phyloP scores from a whole-genome alignment of 1,140 invertebrate species.

The Armadillidium nasatum region DNA sequence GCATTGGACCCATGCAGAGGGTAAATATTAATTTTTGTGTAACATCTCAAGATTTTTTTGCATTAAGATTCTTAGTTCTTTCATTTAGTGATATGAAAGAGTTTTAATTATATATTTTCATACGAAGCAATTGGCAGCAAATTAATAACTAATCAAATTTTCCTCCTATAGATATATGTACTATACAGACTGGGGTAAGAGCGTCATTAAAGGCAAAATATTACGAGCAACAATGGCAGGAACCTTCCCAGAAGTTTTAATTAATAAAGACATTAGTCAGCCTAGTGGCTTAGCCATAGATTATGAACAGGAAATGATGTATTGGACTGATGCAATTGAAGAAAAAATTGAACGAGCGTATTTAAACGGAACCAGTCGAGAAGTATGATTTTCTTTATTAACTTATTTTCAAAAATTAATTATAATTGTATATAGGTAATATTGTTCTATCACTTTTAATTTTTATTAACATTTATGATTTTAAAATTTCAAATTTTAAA shows the following conservation, averaged over 20 bases:
- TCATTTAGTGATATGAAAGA: too few relatives aligned
- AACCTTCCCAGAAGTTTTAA: constrained; percentile 80
- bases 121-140: background rate
- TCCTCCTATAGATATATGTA: constrained; percentile 43
- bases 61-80: background rate
- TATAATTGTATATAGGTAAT: too few relatives aligned
- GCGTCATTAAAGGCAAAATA: constrained; percentile 88
- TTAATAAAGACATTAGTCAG: constrained; percentile 85
- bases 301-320: constrained; percentile 89
- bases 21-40: constrained; percentile 50
- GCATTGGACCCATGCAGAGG: constrained; percentile 96
- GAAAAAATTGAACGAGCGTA: constrained; percentile 95
- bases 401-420: background rate
- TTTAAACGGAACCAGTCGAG: constrained; percentile 70
- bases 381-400: constrained; percentile 50
- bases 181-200: constrained; percentile 60
- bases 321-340: constrained; percentile 95
- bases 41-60: constrained; percentile 20
- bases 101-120: background rate
- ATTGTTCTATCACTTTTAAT: too few relatives aligned
- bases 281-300: constrained; percentile 94
- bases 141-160: background rate
- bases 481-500: too few relatives aligned
- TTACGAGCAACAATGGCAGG: constrained; percentile 95
- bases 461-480: too few relatives aligned